A percentile compares a stretch with the other conserved stretches of the same genome.
phyloP scores from a whole-genome alignment of 2,888 invertebrate genomes.

The Myopa tessellatipennis region DNA sequence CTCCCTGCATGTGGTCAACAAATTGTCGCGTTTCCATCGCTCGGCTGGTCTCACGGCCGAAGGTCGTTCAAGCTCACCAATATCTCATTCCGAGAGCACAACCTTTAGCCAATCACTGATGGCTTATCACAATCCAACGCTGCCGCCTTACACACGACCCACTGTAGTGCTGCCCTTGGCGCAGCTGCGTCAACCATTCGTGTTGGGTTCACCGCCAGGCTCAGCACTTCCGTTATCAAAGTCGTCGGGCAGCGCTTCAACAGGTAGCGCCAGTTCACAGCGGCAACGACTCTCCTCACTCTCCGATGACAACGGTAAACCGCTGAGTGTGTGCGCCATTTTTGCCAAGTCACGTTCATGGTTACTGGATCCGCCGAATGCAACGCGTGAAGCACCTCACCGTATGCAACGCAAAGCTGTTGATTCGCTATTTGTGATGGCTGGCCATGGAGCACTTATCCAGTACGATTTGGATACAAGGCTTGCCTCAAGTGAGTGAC shows the following conservation, averaged over 20 bases:
- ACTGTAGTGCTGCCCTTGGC: conserved; percentile 83
- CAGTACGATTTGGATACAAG: conserved; percentile 90
- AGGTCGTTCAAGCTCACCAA: conserved; percentile 79
- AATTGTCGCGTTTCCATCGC: conserved; percentile 93
- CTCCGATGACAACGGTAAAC: conserved; percentile 76
- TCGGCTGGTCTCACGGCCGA: conserved; percentile 88
- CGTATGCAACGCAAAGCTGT: conserved; percentile 72
- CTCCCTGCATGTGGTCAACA: conserved; percentile 92
- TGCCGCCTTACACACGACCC: conserved; percentile 92
- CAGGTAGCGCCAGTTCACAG: conserved; percentile 48
- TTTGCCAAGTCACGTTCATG: conserved; percentile 83
- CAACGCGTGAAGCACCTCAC: conserved; percentile 66
- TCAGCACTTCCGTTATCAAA: conserved; percentile 49
- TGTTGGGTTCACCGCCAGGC: conserved; percentile 62
- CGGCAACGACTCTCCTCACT: conserved; percentile 79
- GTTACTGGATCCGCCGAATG: conserved; percentile 71
- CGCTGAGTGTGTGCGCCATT: conserved; percentile 81
- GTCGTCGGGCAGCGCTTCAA: conserved; percentile 33
- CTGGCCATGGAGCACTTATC: conserved; percentile 86
- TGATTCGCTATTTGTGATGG: conserved; percentile 90
- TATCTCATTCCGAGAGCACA: conserved; percentile 67
- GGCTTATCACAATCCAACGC: conserved; percentile 86
- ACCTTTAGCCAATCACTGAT: conserved; percentile 68
- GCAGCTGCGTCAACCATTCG: conserved; percentile 81
- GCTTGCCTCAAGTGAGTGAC: conserved; percentile 68